A percentile compares a stretch with the other conserved stretches of the same genome.
Conservation (phyloP, 1,140 invertebrate species). For the Nasonia longicornis region DNA sequence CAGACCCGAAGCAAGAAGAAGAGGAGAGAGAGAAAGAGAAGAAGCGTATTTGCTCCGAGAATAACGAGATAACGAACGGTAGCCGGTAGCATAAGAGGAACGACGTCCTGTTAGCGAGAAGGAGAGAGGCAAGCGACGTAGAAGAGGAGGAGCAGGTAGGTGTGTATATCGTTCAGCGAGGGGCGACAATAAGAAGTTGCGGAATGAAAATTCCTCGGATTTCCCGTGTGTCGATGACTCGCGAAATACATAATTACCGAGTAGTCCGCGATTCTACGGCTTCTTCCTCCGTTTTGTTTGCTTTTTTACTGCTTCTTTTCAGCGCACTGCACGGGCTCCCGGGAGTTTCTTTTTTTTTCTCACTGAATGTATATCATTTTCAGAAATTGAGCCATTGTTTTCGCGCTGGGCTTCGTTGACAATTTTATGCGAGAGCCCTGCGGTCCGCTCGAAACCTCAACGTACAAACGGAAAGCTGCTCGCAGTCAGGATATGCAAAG, state of each 20-base stretch:
- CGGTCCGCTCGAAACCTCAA: too few species aligned
- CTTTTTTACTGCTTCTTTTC: background rate
- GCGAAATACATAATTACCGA: slow-evolving; percentile 3
- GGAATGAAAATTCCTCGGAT: slow-evolving; percentile 15
- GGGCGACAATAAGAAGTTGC: slow-evolving; percentile 23
- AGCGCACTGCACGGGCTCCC: background rate
- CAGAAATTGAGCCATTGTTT: background rate
- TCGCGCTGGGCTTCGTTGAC: background rate
- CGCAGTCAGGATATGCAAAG: too few species aligned
- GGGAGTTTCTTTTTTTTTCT: background rate
- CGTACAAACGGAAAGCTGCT: background rate
- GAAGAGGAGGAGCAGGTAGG: background rate
- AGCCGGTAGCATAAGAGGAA: slow-evolving; percentile 28
- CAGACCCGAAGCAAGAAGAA: background rate
- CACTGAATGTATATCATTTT: background rate
- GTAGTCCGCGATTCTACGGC: background rate
- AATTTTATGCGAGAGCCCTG: too few species aligned
- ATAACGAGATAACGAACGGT: slow-evolving; percentile 45
- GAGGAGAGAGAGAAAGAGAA: background rate
- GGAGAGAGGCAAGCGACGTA: background rate
- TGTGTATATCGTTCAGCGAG: background rate
- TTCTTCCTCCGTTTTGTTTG: background rate
- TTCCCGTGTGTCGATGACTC: slow-evolving; percentile 7
- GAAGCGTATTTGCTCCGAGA: slow-evolving; percentile 29
- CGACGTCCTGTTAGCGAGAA: slow-evolving; percentile 17